Evolutionary conservation across 2,113 vertebrate genomes (phyloP).

Genomic region (Thalassoma bifasciatum): DNA sequence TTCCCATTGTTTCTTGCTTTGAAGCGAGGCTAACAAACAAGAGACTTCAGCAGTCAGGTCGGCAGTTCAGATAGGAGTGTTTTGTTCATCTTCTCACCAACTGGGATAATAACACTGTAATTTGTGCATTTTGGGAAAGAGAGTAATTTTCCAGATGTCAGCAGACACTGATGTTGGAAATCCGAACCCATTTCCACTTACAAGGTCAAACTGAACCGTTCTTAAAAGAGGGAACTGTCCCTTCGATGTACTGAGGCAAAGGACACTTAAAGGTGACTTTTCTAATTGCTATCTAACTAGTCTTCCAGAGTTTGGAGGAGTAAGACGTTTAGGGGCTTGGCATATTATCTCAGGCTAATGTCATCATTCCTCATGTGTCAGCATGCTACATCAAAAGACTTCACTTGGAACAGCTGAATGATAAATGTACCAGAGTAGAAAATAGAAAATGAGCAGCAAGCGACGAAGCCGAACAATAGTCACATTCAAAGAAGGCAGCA

Average conservation of each 20-base stretch:
- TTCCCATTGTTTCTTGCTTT: neutral
- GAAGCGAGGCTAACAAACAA: neutral
- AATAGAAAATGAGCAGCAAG: conserved; percentile 44
- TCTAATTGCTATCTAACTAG: conserved; percentile 15
- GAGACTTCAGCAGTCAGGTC: neutral
- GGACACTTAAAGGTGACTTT: conserved; percentile 47
- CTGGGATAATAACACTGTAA: neutral
- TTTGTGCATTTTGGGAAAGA: neutral
- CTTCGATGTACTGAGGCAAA: neutral
- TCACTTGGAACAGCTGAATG: conserved; percentile 33
- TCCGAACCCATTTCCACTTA: neutral
- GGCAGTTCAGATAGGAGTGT: neutral
- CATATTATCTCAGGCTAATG: conserved; percentile 42
- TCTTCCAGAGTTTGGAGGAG: conserved; percentile 11
- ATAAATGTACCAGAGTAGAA: conserved; percentile 38
- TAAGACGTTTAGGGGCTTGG: conserved; percentile 22
- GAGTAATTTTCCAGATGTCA: neutral
- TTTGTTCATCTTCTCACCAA: neutral
- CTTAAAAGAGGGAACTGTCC: conserved; percentile 5
- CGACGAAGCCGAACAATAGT: conserved; percentile 39
- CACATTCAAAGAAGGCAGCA: conserved; percentile 30
- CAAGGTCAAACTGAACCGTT: neutral
- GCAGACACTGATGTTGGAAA: neutral
- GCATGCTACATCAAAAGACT: conserved; percentile 40
- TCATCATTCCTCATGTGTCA: conserved; percentile 51